Evolutionary conservation across 2,888 invertebrate genomes (phyloP), one percentile per base, ranked within the genome.

Genomic region (Sarcophaga rosellei): DNA sequence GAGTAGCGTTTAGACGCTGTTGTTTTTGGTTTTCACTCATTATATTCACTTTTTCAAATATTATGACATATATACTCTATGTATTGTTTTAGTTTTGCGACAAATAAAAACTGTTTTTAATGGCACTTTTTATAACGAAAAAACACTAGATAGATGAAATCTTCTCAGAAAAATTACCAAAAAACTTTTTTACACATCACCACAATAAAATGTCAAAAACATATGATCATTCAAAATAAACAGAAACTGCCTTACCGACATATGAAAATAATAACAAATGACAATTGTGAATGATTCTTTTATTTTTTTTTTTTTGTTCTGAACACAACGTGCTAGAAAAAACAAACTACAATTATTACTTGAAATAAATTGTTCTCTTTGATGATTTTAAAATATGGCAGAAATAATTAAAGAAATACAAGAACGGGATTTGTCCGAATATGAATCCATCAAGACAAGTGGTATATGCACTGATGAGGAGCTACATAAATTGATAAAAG

Each of bases 331-430:
- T 85, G 86, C 77, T 35, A 73, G 63, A n/a, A 12, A 45, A 20
- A 45, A 11, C 21, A 12, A 63, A 25, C 12, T 25, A 23, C 12
- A 63, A 63, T 63, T 15, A 5, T 63, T 21, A 23, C 3, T 11
- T 45, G 35, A 15, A 12, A 35, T 68, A 35, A 10, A 35, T 35
- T 35, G 35, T 35, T 35, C 35, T 35, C 8, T 53, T 61, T 44
- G 61, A 72, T 61, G 8, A 44, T 11, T 12, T 57, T 45, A 1
- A 23, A 75, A 63, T 90, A 97, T 98, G 97, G 96, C 97, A 17
- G 98, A 98, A 94, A 95, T 95, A 93, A 96, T 97, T 2, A 96
- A 96, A 91, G 95, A 95, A 91, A 95, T 95, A 91, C 95, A 96
- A 89, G 97, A 98, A 94, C 95, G 95, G 88, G 95, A 96, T 95